Evolutionary conservation across 2,888 invertebrate genomes (phyloP).

Genomic region (Phyllotreta cruciferae): DNA sequence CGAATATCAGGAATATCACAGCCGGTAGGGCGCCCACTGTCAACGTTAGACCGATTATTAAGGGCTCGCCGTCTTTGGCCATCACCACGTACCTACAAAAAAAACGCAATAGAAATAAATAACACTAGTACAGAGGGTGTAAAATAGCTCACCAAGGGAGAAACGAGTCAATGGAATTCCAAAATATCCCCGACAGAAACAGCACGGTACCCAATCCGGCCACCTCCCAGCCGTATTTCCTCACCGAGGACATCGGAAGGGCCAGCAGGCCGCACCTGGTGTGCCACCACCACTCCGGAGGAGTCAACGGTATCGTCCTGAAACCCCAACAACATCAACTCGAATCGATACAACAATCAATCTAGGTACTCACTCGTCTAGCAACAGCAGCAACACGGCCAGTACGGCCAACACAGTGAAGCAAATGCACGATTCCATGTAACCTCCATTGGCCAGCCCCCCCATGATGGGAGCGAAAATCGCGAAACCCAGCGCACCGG

Average conservation of each 20-base stretch:
- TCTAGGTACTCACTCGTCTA: conserved; percentile 64
- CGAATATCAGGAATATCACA: conserved; percentile 75
- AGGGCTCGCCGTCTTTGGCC: conserved; percentile 63
- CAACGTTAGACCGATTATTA: conserved; percentile 71
- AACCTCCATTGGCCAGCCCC: conserved; percentile 57
- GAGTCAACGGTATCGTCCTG: conserved; percentile 77
- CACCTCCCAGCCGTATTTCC: conserved; percentile 78
- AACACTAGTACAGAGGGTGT: too few species aligned
- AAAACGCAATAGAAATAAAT: conserved; percentile 2
- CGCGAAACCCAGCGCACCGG: conserved; percentile 77
- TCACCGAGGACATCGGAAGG: conserved; percentile 79
- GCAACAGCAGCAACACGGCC: conserved; percentile 67
- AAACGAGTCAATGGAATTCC: conserved; percentile 82
- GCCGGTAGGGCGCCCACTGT: conserved; percentile 75
- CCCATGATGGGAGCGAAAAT: conserved; percentile 70
- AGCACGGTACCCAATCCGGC: conserved; percentile 73
- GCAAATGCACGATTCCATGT: conserved; percentile 65
- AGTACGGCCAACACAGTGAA: conserved; percentile 67
- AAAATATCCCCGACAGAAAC: conserved; percentile 75
- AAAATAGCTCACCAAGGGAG: conserved; percentile 79
- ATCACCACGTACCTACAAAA: conserved; percentile 67
- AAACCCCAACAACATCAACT: conserved; percentile 30
- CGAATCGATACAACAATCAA: conserved; percentile 2
- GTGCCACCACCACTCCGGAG: conserved; percentile 90
- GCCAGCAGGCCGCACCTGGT: conserved; percentile 79